Base-by-base conservation (phyloP, 1,140 invertebrate genomes). In the Plectrocnemia conspersa region DNA sequence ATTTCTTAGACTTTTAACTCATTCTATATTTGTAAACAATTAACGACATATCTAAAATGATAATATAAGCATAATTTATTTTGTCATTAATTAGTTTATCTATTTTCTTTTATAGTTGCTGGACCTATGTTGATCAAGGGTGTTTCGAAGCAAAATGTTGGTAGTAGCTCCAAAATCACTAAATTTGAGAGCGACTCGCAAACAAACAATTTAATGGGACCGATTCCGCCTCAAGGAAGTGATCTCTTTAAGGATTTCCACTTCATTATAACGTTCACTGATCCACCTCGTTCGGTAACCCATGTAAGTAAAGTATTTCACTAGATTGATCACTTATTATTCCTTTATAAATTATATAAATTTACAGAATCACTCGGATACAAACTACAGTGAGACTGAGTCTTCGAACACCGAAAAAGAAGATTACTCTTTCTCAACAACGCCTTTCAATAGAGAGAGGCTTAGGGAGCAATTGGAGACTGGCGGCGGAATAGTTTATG, bases 211-310 rank as follows among this genome's bases (percentile, higher is more conserved):
- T 58, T 56, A 1, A 59, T 81, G 0, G 81, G 80, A 0, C 79
- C 79, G 0, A 77, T 82, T 25, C 79, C 78, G 0, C 48, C 36
- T 3, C 19, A 53, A 0, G 72, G 71, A 3, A 75, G 70, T 10
- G 73, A 65, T 7, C 56, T 81, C 10, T 82, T 82, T 52, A 67
- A 69, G 1, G 77, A 74, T 1, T 64, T 76, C 40, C 73, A 74
- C 15, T 82, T 82, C 56, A 57, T 82, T 4, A 59, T 82, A 0
- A 80, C 77, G 1, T 81, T 76, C 54, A 75, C 73, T 4, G 70
- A 74, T 7, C 62, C 68, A 1, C 67, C 76, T 0, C 13, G 64
- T 1, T 49, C 67, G 1, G n/a, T 41, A 41, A 38, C 19, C 29
- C 1, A 33, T n/a, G 5, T 24, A 47, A 16, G 21, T 11, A 38